Base-by-base conservation (phyloP, 2,888 invertebrate species). In the Suillia variegata region DNA sequence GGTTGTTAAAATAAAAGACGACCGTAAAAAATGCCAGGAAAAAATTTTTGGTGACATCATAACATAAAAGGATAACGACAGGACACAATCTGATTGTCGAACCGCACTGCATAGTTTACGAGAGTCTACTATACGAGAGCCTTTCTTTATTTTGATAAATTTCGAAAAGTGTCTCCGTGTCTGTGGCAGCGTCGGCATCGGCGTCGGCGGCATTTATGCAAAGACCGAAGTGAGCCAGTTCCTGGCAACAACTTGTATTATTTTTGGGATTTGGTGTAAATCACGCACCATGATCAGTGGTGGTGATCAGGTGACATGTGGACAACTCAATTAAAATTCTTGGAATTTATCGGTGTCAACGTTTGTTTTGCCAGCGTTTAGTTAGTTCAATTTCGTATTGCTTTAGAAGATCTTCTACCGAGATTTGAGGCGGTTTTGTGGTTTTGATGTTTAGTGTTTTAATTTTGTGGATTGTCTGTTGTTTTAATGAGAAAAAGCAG, bases 291-390 rank as follows among this genome's bases (percentile, higher is more conserved):
- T 60, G 47, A 42, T 15, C 12, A 22, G 50, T 15, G 15, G 15
- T 22, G 31, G 52, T 12, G 21, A 38, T 38, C 53, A 38, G 22
- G 33, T 48, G 48, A 45, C 55, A 47, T 18, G 45, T 20, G 18
- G 45, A 74, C 72, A 70, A 60, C 75, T 75, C 72, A 74, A 73
- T 75, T 70, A 67, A 67, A 70, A 69, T 74, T 77, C 77, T 66
- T 31, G 62, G 74, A 75, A 75, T 59, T 45, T 61, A 54, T 65
- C 65, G 61, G 61, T n/a, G n/a, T n/a, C n/a, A n/a, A n/a, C n/a
- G n/a, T n/a, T n/a, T n/a, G n/a, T n/a, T n/a, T n/a, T n/a, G 54
- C 8, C 38, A n/a, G n/a, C 8, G 15, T 8, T n/a, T 31, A 31
- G 31, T 31, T 31, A 38, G 38, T 38, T 5, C 4, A 13, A n/a